These are phyloP conservation scores for Drosophila equinoxialis DNA, from an alignment of 1,140 invertebrate genomes.

Conservation along the genomic window DNA sequence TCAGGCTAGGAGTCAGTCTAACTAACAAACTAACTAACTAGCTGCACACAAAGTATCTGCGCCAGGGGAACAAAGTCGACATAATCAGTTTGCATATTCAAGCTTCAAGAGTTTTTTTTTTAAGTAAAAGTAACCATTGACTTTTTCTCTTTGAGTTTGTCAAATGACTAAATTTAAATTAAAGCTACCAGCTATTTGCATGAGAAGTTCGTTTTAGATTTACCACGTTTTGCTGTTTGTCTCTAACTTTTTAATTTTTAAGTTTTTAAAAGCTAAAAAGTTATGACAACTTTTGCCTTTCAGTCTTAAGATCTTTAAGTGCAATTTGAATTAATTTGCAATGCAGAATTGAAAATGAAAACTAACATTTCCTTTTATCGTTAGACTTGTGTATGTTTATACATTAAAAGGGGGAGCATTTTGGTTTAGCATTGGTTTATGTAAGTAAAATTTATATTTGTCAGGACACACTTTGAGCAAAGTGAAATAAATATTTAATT, in stretches of 20 bases:
- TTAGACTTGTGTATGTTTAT: too few species aligned
- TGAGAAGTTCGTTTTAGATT: constrained; percentile 31
- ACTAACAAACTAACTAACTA: constrained; percentile 3
- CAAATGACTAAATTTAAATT: constrained; percentile 36
- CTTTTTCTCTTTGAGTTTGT: constrained; percentile 4
- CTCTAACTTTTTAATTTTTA: constrained; percentile 23
- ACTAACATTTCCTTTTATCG: neutral
- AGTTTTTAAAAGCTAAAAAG: constrained; percentile 35
- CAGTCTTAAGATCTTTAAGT: neutral
- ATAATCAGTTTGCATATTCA: constrained; percentile 61
- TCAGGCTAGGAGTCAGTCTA: constrained; percentile 24
- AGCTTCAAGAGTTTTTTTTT: constrained; percentile 1
- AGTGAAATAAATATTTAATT: constrained; percentile 7
- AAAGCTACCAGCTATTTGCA: constrained; percentile 49
- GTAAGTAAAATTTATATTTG: constrained; percentile 3
- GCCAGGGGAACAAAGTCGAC: constrained; percentile 5
- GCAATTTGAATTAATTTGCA: neutral
- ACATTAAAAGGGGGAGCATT: too few species aligned
- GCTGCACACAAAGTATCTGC: neutral
- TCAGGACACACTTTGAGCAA: neutral
- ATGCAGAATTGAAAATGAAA: neutral
- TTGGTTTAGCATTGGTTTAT: neutral
- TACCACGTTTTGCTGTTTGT: constrained; percentile 1
- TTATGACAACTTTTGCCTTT: neutral
- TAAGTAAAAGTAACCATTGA: constrained; percentile 16